Evolutionary conservation across 1,140 invertebrate genomes (phyloP), one percentile per base, ranked within the genome.

Genomic region (Delia radicum): DNA sequence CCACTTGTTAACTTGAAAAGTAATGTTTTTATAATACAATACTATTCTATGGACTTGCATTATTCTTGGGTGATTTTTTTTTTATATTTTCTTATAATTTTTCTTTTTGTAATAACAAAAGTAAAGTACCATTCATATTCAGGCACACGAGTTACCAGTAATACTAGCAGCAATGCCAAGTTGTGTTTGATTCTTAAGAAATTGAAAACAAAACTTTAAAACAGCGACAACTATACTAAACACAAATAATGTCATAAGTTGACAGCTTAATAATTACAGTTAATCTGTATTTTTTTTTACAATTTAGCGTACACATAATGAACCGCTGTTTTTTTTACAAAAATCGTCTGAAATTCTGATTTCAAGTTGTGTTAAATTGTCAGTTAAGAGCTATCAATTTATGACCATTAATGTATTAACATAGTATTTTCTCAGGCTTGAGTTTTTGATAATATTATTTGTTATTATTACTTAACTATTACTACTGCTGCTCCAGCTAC

Each of bases 381-480:
- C n/a, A n/a, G n/a, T n/a, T n/a, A n/a, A n/a, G n/a, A n/a, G n/a
- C n/a, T n/a, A n/a, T n/a, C n/a, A n/a, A n/a, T n/a, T n/a, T n/a
- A n/a, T n/a, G n/a, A n/a, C n/a, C 62, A 65, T 27, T n/a, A 65
- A 65, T 29, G 62, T 65, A 28, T 65, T 29, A 65, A 65, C 13
- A 63, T 3, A 63, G 62, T 29, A 29, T 65, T 65, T 65, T 65
- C 62, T 65, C 62, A 65, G 62, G 62, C 62, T 65, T 28, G 29
- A 65, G 62, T 65, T 27, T 65, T 65, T 29, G 62, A 65, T 29
- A 65, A 65, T 65, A 65, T 65, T 65, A 65, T 65, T n/a, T n/a
- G n/a, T n/a, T 65, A 65, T 65, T 65, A 26, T 27, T 28, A 65
- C 13, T 42, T 42, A 15, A 42, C 37, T 42, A 42, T 10, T 10